These are phyloP conservation scores for rabbit (Oryctolagus cuniculus) DNA, from an alignment of 2,113 vertebrate genomes.

Conservation along the genomic window mOryCun1.1 NC_091440.1:95908501-95909000, in stretches of 20 bases:
- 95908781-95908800: conserved; percentile 59
- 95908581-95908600: conserved; percentile 53
- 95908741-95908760: conserved; percentile 46
- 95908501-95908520: conserved; percentile 59
- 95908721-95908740: conserved; percentile 82
- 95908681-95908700: conserved; percentile 84
- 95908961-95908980: conserved; percentile 39
- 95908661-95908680: conserved; percentile 77
- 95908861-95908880: conserved; percentile 27
- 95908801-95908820: conserved; percentile 56
- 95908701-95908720: conserved; percentile 79
- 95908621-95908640: conserved; percentile 75
- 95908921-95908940: conserved; percentile 12
- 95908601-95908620: conserved; percentile 74
- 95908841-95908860: conserved; percentile 60
- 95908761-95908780: conserved; percentile 57
- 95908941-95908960: background rate
- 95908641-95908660: conserved; percentile 82
- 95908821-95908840: conserved; percentile 41
- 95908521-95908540: conserved; percentile 77
- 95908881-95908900: conserved; percentile 9
- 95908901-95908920: conserved; percentile 57
- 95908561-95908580: conserved; percentile 63
- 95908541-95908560: conserved; percentile 77
- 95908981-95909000: conserved; percentile 13